Evolutionary conservation across 2,888 invertebrate genomes (phyloP), one percentile per base, ranked within the genome.

Genomic region (Seira musarum): DNA sequence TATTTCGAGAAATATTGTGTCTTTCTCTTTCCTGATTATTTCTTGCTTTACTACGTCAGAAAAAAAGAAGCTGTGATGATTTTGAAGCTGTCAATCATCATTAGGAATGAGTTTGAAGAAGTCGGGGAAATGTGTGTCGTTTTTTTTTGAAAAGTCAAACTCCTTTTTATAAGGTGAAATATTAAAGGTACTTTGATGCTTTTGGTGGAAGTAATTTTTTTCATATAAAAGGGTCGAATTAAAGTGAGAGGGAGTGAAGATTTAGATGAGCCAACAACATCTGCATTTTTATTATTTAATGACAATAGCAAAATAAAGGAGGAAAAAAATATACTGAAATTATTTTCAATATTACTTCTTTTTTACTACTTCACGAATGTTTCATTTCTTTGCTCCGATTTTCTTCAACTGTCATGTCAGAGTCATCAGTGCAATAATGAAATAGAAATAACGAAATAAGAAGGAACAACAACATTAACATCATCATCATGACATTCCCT

Each of bases 21-120:
- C n/a, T n/a, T n/a, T n/a, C n/a, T n/a, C n/a, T n/a, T n/a, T n/a
- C n/a, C 77, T 77, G 77, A 77, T 77, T 77, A 77, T 70, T 65
- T 66, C 53, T 60, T 70, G 77, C 65, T 63, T 70, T 66, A 70
- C 77, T 65, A 77, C 77, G 68, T 69, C 61, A 60, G 61, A 21
- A 71, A 63, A 63, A 63, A 46, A 63, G 40, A 57, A 70, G 66
- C 70, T 19, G 24, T 67, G 2, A 68, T 57, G 66, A 64, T 64
- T 65, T 70, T 76, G 61, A 61, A 30, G 49, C 77, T 83, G 85
- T 85, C 85, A 85, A 84, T 85, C 85, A 84, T 85, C 85, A 85
- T 85, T 85, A 85, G 70, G 81, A 67, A 76, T 80, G 80, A 75
- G 75, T n/a, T n/a, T n/a, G n/a, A n/a, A n/a, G n/a, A n/a, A n/a